Percentiles rank a stretch among this genome's conserved stretches.
Conservation (phyloP, 2,113 vertebrate genomes). For the Gasterosteus nipponicus region DNA sequence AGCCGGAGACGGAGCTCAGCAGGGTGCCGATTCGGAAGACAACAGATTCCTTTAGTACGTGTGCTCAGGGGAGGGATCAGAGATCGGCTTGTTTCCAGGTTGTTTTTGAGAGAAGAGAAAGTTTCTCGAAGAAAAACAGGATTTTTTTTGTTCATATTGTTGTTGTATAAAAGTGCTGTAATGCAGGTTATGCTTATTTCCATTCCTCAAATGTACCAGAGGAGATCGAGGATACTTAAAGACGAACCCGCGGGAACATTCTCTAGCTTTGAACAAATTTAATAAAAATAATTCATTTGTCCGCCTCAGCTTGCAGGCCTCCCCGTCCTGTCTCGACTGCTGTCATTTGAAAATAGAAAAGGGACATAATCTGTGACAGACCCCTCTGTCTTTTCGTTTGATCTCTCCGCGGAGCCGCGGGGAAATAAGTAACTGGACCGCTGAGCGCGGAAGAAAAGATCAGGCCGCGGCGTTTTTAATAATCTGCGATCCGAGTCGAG, state of each 20-base stretch:
- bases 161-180: neutral
- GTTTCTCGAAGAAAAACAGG: neutral
- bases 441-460: slow-evolving; percentile 27
- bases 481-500: slow-evolving; percentile 50
- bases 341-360: neutral
- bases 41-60: neutral
- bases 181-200: neutral
- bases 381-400: neutral
- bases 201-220: neutral
- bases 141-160: neutral
- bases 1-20: neutral
- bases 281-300: neutral
- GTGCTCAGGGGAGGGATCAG: no score
- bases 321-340: neutral
- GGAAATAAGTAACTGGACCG: slow-evolving; percentile 12
- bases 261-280: neutral
- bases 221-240: no score
- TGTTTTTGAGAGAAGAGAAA: neutral
- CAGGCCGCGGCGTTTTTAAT: slow-evolving; percentile 41
- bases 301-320: neutral
- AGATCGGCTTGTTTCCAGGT: neutral
- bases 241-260: neutral
- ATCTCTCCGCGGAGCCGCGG: neutral
- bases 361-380: no score
- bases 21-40: neutral